phyloP scores from a whole-genome alignment of 2,888 invertebrate genomes.

The Polydrusus tereticollis region DNA sequence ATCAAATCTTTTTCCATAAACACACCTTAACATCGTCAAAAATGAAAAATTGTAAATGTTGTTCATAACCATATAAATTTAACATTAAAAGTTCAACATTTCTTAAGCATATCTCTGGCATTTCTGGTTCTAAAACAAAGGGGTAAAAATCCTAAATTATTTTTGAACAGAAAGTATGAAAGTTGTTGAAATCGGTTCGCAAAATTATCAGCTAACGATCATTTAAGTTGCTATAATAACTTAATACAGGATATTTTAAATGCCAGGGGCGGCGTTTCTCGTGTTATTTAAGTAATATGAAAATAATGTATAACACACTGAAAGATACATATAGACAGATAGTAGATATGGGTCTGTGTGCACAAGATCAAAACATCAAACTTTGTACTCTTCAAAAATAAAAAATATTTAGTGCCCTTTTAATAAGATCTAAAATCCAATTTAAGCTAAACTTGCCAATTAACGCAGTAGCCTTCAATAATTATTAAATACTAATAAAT shows the following conservation, averaged over 20 bases:
- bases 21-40: constrained; percentile 21
- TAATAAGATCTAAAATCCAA: too few relatives aligned
- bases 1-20: not conserved
- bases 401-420: too few relatives aligned
- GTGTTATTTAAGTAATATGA: not conserved
- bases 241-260: constrained; percentile 2
- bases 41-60: constrained; percentile 20
- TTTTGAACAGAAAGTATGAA: constrained; percentile 35
- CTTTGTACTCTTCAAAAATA: too few relatives aligned
- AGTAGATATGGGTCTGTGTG: too few relatives aligned
- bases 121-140: constrained; percentile 30
- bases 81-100: constrained; percentile 24
- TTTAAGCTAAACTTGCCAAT: too few relatives aligned
- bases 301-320: not conserved
- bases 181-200: constrained; percentile 32
- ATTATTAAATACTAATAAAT: too few relatives aligned
- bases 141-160: constrained; percentile 30
- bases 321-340: too few relatives aligned
- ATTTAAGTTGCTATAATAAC: constrained; percentile 24
- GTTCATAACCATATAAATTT: constrained; percentile 31
- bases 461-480: too few relatives aligned
- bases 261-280: not conserved
- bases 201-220: constrained; percentile 26
- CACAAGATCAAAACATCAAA: too few relatives aligned
- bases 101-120: constrained; percentile 15